phyloP scores from a whole-genome alignment of 1,140 invertebrate genomes.

The Monochamus saltuarius region DNA sequence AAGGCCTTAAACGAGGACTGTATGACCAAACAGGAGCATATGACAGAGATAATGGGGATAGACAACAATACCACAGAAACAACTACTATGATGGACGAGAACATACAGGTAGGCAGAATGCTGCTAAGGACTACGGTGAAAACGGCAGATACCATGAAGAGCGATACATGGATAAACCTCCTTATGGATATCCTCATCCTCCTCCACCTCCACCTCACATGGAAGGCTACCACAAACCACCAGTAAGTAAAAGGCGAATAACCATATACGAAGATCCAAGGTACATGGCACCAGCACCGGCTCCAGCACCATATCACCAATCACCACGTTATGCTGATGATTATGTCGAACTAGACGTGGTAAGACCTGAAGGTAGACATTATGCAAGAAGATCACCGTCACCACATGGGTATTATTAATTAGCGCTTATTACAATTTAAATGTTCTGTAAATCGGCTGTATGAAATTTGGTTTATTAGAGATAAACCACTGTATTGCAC shows the following conservation, averaged over 20 bases:
- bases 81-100: conserved; percentile 57
- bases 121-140: conserved; percentile 54
- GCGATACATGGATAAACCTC: conserved; percentile 41
- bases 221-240: background rate
- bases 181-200: conserved; percentile 24
- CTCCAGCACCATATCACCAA: conserved; percentile 47
- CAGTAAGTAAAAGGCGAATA: conserved; percentile 48
- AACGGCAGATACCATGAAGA: conserved; percentile 49
- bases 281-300: conserved; percentile 44
- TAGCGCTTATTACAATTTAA: background rate
- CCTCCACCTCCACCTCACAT: conserved; percentile 5
- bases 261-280: conserved; percentile 62
- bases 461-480: background rate
- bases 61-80: conserved; percentile 56
- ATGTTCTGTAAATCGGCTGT: too few relatives aligned
- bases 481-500: background rate
- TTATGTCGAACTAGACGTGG: conserved; percentile 33
- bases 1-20: conserved; percentile 52
- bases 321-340: conserved; percentile 47
- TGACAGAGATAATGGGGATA: conserved; percentile 52
- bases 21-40: conserved; percentile 56
- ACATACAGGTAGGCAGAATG: conserved; percentile 50
- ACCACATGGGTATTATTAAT: conserved; percentile 34
- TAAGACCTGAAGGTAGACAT: conserved; percentile 32
- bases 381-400: conserved; percentile 18